Percentiles rank a stretch among this genome's conserved stretches.
These are phyloP conservation scores for Mythimna lalbum DNA, from an alignment of 2,888 invertebrate genomes.

Conservation along the genomic window DNA sequence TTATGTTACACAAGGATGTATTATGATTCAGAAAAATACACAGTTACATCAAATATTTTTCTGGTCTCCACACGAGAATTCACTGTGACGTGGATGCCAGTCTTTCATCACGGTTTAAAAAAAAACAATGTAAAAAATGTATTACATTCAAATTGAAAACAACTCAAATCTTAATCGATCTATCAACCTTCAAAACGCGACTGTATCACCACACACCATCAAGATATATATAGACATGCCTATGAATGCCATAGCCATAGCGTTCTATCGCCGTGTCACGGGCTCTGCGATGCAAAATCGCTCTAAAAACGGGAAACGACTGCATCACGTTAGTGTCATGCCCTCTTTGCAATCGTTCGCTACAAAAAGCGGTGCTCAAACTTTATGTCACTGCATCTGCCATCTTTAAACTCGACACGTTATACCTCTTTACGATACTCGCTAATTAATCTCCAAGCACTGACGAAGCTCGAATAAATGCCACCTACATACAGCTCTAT, in stretches of 20 bases:
- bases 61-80: no score
- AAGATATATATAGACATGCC: slow-evolving; percentile 12
- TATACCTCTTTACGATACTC: slow-evolving; percentile 34
- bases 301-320: slow-evolving; percentile 36
- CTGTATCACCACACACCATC: neutral
- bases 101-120: neutral
- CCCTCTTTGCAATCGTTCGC: slow-evolving; percentile 27
- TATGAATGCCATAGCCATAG: slow-evolving; percentile 14
- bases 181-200: neutral
- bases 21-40: no score
- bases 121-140: neutral
- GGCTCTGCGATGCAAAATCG: slow-evolving; percentile 14
- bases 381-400: slow-evolving; percentile 25
- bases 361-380: slow-evolving; percentile 34
- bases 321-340: slow-evolving; percentile 27
- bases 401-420: slow-evolving; percentile 38
- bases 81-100: no score
- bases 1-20: no score
- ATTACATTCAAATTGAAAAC: neutral
- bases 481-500: slow-evolving; percentile 16
- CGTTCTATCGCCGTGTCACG: neutral
- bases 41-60: no score
- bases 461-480: slow-evolving; percentile 16
- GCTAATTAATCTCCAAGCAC: slow-evolving; percentile 47
- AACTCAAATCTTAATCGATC: neutral